These are phyloP conservation scores for Hydrocynus forskahlii DNA, from an alignment of 2,797 vertebrate species.

Conservation along the genomic window DNA sequence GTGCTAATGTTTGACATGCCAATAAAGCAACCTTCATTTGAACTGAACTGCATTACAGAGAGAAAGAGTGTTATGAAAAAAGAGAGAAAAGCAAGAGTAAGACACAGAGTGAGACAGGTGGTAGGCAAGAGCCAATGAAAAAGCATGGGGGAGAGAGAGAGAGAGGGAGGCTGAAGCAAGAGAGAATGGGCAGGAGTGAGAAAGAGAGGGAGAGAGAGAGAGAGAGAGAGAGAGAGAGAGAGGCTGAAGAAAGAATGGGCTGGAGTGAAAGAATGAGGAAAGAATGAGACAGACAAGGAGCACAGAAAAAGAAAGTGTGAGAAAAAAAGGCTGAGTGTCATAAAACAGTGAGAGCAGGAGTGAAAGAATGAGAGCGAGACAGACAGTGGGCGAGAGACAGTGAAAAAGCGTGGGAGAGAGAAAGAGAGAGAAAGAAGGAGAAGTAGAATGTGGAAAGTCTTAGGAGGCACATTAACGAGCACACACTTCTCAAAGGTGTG, in stretches of 20 bases:
- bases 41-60: too few species aligned
- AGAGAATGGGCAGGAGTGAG: too few species aligned
- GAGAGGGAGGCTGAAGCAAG: too few species aligned
- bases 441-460: constrained; percentile 35
- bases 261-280: too few species aligned
- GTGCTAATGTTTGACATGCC: too few species aligned
- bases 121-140: constrained; percentile 47
- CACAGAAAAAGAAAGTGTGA: background rate
- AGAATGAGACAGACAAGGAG: too few species aligned
- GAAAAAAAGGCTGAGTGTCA: too few species aligned
- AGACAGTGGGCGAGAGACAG: constrained; percentile 50
- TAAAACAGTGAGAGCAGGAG: constrained; percentile 4
- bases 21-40: too few species aligned
- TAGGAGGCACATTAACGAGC: constrained; percentile 53
- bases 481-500: constrained; percentile 46
- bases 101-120: background rate
- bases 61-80: background rate
- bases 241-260: too few species aligned
- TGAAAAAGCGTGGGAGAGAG: background rate
- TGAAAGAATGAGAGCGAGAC: background rate
- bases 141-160: background rate
- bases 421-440: constrained; percentile 46
- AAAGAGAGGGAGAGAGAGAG: too few species aligned
- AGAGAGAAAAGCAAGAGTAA: constrained; percentile 2
- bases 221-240: too few species aligned